phyloP scores from a whole-genome alignment of 2,888 invertebrate species.

The Chydorus sphaericus region DNA sequence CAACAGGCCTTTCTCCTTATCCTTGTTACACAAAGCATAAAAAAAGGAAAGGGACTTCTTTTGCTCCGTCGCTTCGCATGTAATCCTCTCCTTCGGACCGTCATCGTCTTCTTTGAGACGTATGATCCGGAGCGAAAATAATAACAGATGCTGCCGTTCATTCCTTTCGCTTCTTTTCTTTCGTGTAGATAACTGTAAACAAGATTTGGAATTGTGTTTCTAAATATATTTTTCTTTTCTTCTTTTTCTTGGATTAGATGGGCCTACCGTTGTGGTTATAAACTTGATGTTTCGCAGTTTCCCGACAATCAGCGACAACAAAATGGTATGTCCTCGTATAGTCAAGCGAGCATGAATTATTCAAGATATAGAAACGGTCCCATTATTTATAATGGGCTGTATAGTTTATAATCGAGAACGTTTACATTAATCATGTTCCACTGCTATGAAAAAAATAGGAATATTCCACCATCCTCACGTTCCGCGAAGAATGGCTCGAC shows the following conservation, averaged over 20 bases:
- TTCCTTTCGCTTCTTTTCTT: too few relatives aligned
- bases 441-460: slow-evolving; percentile 45
- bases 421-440: neutral
- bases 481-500: slow-evolving; percentile 94
- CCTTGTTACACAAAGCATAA: too few relatives aligned
- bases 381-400: too few relatives aligned
- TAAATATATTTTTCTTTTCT: neutral
- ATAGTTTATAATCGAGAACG: too few relatives aligned
- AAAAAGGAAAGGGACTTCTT: too few relatives aligned
- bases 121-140: too few relatives aligned
- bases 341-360: too few relatives aligned
- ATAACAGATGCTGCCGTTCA: too few relatives aligned
- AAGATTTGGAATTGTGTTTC: neutral
- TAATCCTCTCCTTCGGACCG: too few relatives aligned
- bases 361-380: too few relatives aligned
- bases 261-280: slow-evolving; percentile 90
- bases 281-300: slow-evolving; percentile 97
- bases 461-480: slow-evolving; percentile 93
- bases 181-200: neutral
- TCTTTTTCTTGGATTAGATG: slow-evolving; percentile 42
- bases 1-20: neutral
- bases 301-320: slow-evolving; percentile 96
- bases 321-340: slow-evolving; percentile 99
- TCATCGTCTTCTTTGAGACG: too few relatives aligned
- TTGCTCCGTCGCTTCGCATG: too few relatives aligned